Conservation (phyloP, 1,140 invertebrate species). For the Hypothenemus hampei region DNA sequence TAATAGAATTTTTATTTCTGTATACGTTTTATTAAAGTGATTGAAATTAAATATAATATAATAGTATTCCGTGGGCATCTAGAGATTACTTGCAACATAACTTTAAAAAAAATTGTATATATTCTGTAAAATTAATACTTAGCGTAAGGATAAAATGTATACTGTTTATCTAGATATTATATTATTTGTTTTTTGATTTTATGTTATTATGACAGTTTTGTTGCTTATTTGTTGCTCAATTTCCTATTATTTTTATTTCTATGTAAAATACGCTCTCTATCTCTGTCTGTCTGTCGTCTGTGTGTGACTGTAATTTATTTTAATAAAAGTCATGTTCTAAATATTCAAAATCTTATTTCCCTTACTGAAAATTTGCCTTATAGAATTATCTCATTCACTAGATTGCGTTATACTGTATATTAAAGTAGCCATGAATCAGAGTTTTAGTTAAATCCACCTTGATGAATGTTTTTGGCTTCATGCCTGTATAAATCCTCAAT, state of each 20-base stretch:
- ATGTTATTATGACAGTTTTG: constrained; percentile 43
- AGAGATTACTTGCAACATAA: neutral
- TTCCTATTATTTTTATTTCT: constrained; percentile 40
- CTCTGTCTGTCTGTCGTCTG: constrained; percentile 40
- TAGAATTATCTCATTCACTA: no score
- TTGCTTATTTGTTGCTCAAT: constrained; percentile 49
- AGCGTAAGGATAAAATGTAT: constrained; percentile 46
- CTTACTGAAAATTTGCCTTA: neutral
- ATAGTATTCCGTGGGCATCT: no score
- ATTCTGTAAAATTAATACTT: constrained; percentile 44
- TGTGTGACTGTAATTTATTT: constrained; percentile 50
- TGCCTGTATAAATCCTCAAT: constrained; percentile 48
- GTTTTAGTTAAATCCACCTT: constrained; percentile 47
- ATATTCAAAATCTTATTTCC: neutral
- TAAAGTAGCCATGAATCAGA: constrained; percentile 46
- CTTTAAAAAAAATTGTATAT: constrained; percentile 36
- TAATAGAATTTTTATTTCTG: no score
- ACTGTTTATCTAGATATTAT: constrained; percentile 41
- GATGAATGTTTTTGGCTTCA: constrained; percentile 47
- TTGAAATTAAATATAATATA: no score
- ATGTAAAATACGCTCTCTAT: constrained; percentile 41
- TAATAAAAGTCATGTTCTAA: constrained; percentile 46
- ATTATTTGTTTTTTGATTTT: constrained; percentile 44
- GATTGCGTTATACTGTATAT: no score
- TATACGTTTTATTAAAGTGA: no score